These are phyloP conservation scores for Dasysyrphus tricinctus DNA, from an alignment of 2,888 invertebrate species.

Conservation along the genomic window DNA sequence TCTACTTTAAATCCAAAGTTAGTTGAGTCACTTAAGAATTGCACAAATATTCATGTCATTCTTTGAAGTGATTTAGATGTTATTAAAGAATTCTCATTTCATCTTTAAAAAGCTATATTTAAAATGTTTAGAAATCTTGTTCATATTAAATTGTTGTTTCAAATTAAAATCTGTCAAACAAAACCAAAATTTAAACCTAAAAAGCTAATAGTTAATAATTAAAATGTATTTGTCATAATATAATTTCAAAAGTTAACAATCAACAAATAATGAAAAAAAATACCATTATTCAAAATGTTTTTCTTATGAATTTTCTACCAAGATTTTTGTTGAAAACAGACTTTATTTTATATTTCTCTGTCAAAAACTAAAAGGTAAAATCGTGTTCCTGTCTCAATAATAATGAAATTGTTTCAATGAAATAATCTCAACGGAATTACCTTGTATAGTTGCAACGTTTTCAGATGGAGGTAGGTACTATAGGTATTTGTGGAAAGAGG, in stretches of 20 bases:
- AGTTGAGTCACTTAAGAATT: too few relatives aligned
- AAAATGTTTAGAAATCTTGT: too few relatives aligned
- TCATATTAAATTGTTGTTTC: too few relatives aligned
- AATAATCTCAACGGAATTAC: slow-evolving; percentile 63
- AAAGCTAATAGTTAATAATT: background rate
- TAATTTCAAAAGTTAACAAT: background rate
- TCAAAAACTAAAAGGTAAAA: background rate
- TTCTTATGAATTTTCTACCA: background rate
- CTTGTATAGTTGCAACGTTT: slow-evolving; percentile 41
- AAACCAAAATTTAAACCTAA: background rate
- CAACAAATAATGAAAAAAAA: background rate
- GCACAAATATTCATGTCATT: too few relatives aligned
- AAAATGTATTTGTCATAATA: background rate
- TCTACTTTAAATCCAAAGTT: too few relatives aligned
- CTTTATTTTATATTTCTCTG: background rate
- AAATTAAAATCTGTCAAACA: too few relatives aligned
- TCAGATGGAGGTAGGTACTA: slow-evolving; percentile 15
- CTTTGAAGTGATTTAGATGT: too few relatives aligned
- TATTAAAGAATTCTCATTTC: too few relatives aligned
- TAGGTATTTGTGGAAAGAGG: background rate
- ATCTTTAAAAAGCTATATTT: too few relatives aligned
- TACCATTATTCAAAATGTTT: background rate
- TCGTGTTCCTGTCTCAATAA: slow-evolving; percentile 59
- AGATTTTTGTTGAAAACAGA: background rate
- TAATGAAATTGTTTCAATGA: slow-evolving; percentile 69